Conservation (phyloP, 2,888 invertebrate species). For the Melitaea athalia region DNA sequence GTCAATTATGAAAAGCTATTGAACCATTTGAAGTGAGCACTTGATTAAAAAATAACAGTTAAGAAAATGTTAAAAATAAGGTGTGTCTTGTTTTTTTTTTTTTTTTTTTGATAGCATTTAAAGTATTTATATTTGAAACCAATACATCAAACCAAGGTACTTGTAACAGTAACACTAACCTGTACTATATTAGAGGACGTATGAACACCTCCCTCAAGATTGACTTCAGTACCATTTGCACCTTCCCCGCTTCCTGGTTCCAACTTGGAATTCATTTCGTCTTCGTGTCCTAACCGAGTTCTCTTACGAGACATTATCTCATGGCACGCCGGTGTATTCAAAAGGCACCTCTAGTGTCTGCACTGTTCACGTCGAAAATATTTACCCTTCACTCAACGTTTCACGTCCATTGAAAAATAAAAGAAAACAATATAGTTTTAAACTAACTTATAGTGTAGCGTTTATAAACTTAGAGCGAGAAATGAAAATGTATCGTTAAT, state of each 20-base stretch:
- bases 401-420: background rate
- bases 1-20: no score
- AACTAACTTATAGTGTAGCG: background rate
- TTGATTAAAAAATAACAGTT: no score
- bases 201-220: slow-evolving; percentile 57
- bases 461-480: background rate
- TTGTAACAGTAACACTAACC: slow-evolving; percentile 51
- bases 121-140: no score
- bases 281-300: slow-evolving; percentile 55
- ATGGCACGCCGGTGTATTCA: slow-evolving; percentile 49
- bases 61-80: no score
- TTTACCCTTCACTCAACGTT: background rate
- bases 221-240: slow-evolving; percentile 63
- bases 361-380: background rate
- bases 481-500: background rate
- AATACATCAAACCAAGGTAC: background rate
- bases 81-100: no score
- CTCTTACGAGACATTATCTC: slow-evolving; percentile 78
- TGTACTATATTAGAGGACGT: slow-evolving; percentile 45
- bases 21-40: no score
- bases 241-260: slow-evolving; percentile 56
- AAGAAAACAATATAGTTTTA: background rate
- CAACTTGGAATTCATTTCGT: slow-evolving; percentile 66
- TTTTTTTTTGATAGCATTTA: no score
- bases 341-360: slow-evolving; percentile 8